A percentile compares a stretch with the other conserved stretches of the same genome.
Evolutionary conservation across 2,113 vertebrate species (phyloP).

Genomic region (Platichthys flesus): DNA sequence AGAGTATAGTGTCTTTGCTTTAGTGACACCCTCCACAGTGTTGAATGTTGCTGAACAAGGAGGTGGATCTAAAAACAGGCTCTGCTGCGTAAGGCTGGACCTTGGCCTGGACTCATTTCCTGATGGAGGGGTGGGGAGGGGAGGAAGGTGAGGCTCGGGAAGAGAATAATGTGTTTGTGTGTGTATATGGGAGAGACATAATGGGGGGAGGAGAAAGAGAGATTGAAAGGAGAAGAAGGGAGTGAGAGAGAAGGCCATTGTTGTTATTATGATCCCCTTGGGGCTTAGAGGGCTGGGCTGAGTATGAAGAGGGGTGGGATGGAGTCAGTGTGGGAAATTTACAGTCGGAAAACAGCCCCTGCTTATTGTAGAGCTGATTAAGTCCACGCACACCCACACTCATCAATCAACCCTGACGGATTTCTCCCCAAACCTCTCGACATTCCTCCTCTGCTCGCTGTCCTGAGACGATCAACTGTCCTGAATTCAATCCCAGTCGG

Average conservation of each 20-base stretch:
- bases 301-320: slow-evolving; percentile 31
- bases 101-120: slow-evolving; percentile 34
- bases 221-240: slow-evolving; percentile 28
- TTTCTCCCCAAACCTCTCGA: too few species aligned
- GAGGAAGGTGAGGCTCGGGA: slow-evolving; percentile 42
- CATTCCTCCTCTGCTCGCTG: neutral
- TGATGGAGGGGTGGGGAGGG: slow-evolving; percentile 21
- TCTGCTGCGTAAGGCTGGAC: slow-evolving; percentile 27
- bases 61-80: slow-evolving; percentile 36
- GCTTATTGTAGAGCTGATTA: slow-evolving; percentile 58
- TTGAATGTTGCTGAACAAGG: slow-evolving; percentile 39
- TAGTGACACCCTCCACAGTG: neutral
- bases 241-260: slow-evolving; percentile 70
- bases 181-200: slow-evolving; percentile 48
- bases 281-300: slow-evolving; percentile 50
- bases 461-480: neutral
- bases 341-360: slow-evolving; percentile 55
- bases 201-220: slow-evolving; percentile 24
- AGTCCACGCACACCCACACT: slow-evolving; percentile 34
- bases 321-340: slow-evolving; percentile 60
- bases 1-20: slow-evolving; percentile 8
- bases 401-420: slow-evolving; percentile 36
- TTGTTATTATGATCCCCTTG: slow-evolving; percentile 68
- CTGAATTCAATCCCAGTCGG: neutral
- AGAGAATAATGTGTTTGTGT: slow-evolving; percentile 73